Base-by-base conservation (phyloP, 2,888 invertebrate species). In the Meliscaeva auricollis region DNA sequence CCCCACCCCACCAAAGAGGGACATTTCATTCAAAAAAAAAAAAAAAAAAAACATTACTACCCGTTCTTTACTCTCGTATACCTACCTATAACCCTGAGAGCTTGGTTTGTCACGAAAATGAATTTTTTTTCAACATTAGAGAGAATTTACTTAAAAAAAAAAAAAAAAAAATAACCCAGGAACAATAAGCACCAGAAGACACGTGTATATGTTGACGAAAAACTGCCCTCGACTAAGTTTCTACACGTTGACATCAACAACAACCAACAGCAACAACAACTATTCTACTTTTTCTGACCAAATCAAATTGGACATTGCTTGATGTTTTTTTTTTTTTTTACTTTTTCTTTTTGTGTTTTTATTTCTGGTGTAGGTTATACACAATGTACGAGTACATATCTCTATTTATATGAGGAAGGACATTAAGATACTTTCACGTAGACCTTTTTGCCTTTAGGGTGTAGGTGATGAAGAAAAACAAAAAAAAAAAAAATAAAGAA, bases 241-340 rank as follows among this genome's bases (percentile, higher is more conserved):
- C 17, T 17, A 17, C 3, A 15, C 13, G 6, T 20, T 32, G 17
- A 50, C 69, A 62, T 17, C 62, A 54, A 68, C 41, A 50, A 41
- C 35, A 35, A 35, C 9, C 11, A 64, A 46, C 62, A 60, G 11
- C 66, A 58, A 75, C 75, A 44, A 69, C 41, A 58, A 74, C 52
- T 69, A 48, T 20, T 15, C 35, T 50, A 35, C 60, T 32, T 4
- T 48, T 58, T 70, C 58, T 68, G 70, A 80, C 64, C 75, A 80
- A 75, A 84, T 84, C 84, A 84, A 66, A 84, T 76, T 20, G 60
- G 72, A 68, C 66, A 80, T 72, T 70, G 56, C 75, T 80, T 66
- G 84, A 60, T 75, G 52, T 50, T 64, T 62, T 58, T 48, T 48
- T 48, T 20, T 9, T 20, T 11, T 48, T 20, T 8, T 7, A n/a